phyloP scores from a whole-genome alignment of 2,113 vertebrate species.

The Zosterops pallidus region DNA sequence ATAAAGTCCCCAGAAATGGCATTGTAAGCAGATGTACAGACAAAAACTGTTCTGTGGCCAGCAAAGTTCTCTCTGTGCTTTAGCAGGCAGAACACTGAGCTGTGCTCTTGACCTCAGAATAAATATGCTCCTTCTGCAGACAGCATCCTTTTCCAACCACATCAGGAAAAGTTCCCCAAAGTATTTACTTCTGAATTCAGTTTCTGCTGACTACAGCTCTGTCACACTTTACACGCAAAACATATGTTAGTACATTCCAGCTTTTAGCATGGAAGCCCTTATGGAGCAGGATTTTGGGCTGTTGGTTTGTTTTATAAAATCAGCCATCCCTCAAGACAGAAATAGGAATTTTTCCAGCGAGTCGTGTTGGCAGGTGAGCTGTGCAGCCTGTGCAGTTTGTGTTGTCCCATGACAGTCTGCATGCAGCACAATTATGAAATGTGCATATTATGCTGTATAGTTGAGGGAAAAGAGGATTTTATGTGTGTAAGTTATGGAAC shows the following conservation, averaged over 20 bases:
- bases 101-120: neutral
- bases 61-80: neutral
- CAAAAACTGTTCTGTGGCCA: neutral
- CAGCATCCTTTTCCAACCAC: neutral
- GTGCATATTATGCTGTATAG: neutral
- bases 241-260: conserved; percentile 49
- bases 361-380: neutral
- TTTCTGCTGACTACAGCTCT: conserved; percentile 52
- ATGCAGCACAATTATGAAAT: neutral
- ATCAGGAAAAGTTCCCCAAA: conserved; percentile 52
- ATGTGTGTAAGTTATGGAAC: neutral
- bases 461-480: neutral
- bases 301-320: neutral
- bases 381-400: neutral
- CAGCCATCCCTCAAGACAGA: neutral
- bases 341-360: neutral
- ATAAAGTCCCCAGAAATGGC: neutral
- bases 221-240: conserved; percentile 43
- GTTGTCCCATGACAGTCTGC: neutral
- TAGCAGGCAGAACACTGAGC: neutral
- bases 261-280: neutral
- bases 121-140: conserved; percentile 26
- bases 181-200: conserved; percentile 51
- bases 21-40: neutral
- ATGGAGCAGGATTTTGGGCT: neutral